Evolutionary conservation across 2,113 vertebrate genomes (phyloP).

Genomic region (Sebastes fasciatus): DNA sequence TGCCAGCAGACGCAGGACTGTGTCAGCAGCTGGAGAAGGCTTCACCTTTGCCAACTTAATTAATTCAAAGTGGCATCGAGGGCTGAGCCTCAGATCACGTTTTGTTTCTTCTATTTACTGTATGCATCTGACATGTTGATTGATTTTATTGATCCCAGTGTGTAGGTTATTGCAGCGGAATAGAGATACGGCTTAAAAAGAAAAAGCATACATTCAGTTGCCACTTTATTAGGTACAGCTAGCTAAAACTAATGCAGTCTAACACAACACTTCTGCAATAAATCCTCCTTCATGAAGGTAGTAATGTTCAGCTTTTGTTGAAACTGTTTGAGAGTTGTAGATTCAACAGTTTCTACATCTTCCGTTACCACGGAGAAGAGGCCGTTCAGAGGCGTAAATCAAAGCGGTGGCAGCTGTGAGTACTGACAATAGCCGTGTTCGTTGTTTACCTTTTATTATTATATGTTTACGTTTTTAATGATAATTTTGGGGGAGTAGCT

Average conservation of each 20-base stretch:
- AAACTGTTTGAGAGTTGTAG: not conserved
- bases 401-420: no score
- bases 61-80: slow-evolving; percentile 35
- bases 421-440: no score
- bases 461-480: no score
- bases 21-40: slow-evolving; percentile 38
- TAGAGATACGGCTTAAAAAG: not conserved
- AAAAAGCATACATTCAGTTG: not conserved
- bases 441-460: no score
- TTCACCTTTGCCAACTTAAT: slow-evolving; percentile 48
- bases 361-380: no score
- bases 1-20: slow-evolving; percentile 15
- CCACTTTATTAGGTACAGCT: not conserved
- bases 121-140: not conserved
- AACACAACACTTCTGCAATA: not conserved
- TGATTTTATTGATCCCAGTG: slow-evolving; percentile 1
- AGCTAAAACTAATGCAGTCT: not conserved
- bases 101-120: not conserved
- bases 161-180: not conserved
- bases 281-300: not conserved
- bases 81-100: not conserved
- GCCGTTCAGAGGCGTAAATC: no score
- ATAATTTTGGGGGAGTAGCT: no score
- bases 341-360: not conserved
- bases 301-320: not conserved